Evolutionary conservation across 1,140 invertebrate species (phyloP).

Genomic region (Drosophila kanapiae): DNA sequence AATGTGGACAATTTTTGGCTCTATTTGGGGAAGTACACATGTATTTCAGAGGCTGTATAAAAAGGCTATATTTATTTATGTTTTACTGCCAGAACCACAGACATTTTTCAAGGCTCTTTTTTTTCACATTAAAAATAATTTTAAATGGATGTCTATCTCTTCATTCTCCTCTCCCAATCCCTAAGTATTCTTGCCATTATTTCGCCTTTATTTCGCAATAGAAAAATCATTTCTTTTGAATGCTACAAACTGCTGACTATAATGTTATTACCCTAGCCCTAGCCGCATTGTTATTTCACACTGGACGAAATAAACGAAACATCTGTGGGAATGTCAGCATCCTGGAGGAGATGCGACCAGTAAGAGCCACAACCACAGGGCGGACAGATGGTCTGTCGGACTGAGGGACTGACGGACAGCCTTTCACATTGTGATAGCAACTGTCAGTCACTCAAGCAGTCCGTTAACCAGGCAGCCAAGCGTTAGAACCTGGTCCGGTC

Average conservation of each 20-base stretch:
- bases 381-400: background rate
- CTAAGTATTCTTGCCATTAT: background rate
- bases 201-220: background rate
- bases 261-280: constrained; percentile 29
- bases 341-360: constrained; percentile 7
- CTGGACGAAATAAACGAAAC: constrained; percentile 6
- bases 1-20: background rate
- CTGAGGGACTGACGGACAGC: constrained; percentile 28
- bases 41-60: no score
- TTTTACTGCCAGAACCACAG: no score
- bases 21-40: background rate
- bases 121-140: no score
- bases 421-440: constrained; percentile 59
- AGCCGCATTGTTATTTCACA: constrained; percentile 41
- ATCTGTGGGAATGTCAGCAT: constrained; percentile 38
- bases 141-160: background rate
- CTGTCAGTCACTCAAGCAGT: constrained; percentile 76
- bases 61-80: no score
- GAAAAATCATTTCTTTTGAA: background rate
- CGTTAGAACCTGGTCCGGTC: constrained; percentile 34
- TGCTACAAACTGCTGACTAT: constrained; percentile 11
- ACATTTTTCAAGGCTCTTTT: background rate
- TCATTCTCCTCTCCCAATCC: no score
- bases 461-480: constrained; percentile 68
- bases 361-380: constrained; percentile 37